A percentile compares a stretch with the other conserved stretches of the same genome.
Conservation (phyloP, 1,140 invertebrate genomes). For the Drosophila mayri region DNA sequence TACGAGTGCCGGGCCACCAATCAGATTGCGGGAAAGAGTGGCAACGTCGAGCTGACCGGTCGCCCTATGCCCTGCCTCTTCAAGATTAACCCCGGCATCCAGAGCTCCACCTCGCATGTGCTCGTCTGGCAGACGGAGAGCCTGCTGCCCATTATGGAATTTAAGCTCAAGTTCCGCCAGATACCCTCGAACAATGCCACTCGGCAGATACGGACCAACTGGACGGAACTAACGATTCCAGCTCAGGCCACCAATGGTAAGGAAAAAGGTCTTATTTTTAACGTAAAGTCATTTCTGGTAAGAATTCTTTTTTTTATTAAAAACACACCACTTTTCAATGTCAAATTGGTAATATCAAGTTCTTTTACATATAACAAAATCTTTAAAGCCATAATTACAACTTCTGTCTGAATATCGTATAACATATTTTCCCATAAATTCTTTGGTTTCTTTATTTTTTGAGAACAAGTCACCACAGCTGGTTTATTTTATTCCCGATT, state of each 20-base stretch:
- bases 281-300: not conserved
- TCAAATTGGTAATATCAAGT: not conserved
- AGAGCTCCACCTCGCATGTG: slow-evolving; percentile 86
- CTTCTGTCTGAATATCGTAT: not conserved
- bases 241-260: slow-evolving; percentile 86
- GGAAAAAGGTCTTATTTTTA: not conserved
- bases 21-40: slow-evolving; percentile 87
- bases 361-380: not conserved
- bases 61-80: slow-evolving; percentile 87
- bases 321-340: not conserved
- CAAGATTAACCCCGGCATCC: slow-evolving; percentile 85
- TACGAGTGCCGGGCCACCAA: slow-evolving; percentile 92
- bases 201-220: slow-evolving; percentile 80
- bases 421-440: not conserved
- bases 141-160: slow-evolving; percentile 88
- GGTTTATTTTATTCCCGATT: slow-evolving; percentile 2
- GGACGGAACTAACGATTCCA: slow-evolving; percentile 89
- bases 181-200: slow-evolving; percentile 74
- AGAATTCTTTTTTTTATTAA: not conserved
- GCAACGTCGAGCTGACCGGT: slow-evolving; percentile 86
- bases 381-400: not conserved
- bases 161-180: slow-evolving; percentile 88
- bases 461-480: not conserved
- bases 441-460: not conserved
- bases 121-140: slow-evolving; percentile 91